Conservation (phyloP, 2,888 invertebrate genomes). For the Cataglyphis rosenhaueri region DNA sequence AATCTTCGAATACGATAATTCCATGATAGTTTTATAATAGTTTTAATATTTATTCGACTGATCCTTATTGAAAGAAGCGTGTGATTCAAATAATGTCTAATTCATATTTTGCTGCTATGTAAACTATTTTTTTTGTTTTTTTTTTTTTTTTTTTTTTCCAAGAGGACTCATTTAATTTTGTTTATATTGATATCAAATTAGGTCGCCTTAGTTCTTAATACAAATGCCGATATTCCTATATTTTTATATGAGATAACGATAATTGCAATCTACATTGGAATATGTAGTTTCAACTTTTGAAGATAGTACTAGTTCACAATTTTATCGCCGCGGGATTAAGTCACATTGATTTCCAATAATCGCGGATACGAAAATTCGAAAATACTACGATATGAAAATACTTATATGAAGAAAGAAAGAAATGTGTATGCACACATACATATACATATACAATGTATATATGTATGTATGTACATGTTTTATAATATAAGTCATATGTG, state of each 20-base stretch:
- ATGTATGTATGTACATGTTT: neutral
- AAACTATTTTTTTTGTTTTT: no score
- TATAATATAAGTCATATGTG: neutral
- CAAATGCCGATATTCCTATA: constrained; percentile 24
- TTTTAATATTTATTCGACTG: constrained; percentile 28
- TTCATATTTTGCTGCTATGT: neutral
- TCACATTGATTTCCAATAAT: constrained; percentile 45
- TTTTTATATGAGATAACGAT: constrained; percentile 16
- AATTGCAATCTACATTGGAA: constrained; percentile 1
- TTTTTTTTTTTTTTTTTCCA: no score
- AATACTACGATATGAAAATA: neutral
- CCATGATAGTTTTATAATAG: neutral
- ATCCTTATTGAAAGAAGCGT: constrained; percentile 10
- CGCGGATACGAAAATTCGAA: constrained; percentile 8
- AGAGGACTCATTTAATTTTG: neutral
- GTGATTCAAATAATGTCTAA: neutral
- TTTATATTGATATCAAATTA: constrained; percentile 25
- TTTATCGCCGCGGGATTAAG: constrained; percentile 39
- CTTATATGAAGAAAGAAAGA: neutral
- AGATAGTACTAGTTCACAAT: constrained; percentile 31
- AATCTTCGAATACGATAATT: constrained; percentile 27
- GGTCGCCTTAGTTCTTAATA: constrained; percentile 33
- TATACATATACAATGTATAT: neutral
- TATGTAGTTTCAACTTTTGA: constrained; percentile 3
- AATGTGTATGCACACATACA: neutral